Evolutionary conservation across 2,113 vertebrate genomes (phyloP).

Genomic region (Macroglossus sobrinus): DNA sequence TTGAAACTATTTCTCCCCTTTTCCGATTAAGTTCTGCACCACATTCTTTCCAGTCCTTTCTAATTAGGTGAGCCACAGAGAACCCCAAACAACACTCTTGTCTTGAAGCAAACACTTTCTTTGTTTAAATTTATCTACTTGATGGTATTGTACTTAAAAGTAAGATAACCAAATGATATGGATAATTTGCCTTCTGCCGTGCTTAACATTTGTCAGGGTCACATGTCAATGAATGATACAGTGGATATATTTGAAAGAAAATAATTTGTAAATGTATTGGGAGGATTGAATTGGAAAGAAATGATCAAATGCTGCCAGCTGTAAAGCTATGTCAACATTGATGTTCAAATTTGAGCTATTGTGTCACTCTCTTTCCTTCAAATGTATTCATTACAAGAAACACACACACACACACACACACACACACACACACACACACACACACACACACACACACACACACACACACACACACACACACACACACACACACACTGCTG

Average conservation of each 20-base stretch:
- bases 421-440: not conserved
- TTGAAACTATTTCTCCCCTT: constrained; percentile 66
- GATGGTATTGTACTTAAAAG: not conserved
- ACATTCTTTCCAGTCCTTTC: not conserved
- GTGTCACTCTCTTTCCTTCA: constrained; percentile 66
- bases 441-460: not conserved
- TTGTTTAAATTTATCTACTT: constrained; percentile 71
- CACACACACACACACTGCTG: not conserved
- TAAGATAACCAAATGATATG: constrained; percentile 41
- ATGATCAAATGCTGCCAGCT: constrained; percentile 64
- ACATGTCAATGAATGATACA: constrained; percentile 42
- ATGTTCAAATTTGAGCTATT: constrained; percentile 61
- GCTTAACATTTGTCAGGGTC: constrained; percentile 64
- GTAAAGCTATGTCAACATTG: constrained; percentile 55
- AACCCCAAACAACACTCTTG: constrained; percentile 11
- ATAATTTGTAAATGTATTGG: constrained; percentile 73
- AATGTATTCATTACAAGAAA: constrained; percentile 10
- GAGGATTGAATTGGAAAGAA: constrained; percentile 67
- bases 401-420: not conserved
- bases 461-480: not conserved
- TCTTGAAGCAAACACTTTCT: constrained; percentile 63
- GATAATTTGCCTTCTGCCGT: constrained; percentile 58
- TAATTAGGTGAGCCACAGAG: constrained; percentile 55
- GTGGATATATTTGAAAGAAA: constrained; percentile 75
- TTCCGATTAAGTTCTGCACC: constrained; percentile 31